Conservation (phyloP, 2,113 vertebrate species). For the Oryzias woworae region DNA sequence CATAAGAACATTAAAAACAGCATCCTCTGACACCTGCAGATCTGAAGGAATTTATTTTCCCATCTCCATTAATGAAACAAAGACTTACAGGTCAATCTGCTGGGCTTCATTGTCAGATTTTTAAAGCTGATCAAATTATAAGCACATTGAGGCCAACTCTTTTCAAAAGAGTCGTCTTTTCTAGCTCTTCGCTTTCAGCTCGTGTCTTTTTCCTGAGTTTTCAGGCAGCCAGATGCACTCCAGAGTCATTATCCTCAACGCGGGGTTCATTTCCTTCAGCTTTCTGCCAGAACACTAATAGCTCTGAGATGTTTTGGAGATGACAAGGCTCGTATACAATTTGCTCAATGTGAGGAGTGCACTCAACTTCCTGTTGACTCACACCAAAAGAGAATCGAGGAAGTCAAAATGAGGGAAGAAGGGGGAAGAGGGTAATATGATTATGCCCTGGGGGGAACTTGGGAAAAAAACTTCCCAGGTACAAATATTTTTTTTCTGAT, state of each 20-base stretch:
- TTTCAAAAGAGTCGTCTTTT: slow-evolving; percentile 17
- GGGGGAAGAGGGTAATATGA: not conserved
- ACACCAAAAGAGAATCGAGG: slow-evolving; percentile 51
- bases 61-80: not conserved
- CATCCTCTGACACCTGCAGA: no score
- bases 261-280: slow-evolving; percentile 45
- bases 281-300: slow-evolving; percentile 46
- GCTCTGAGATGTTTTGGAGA: slow-evolving; percentile 41
- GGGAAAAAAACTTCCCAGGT: slow-evolving; percentile 1
- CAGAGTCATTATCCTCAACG: slow-evolving; percentile 22
- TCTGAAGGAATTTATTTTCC: no score
- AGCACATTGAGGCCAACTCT: slow-evolving; percentile 7
- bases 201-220: not conserved
- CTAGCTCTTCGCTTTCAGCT: slow-evolving; percentile 6
- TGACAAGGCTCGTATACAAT: slow-evolving; percentile 47
- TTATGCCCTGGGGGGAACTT: slow-evolving; percentile 16
- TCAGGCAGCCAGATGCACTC: slow-evolving; percentile 40
- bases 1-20: no score
- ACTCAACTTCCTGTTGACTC: slow-evolving; percentile 76
- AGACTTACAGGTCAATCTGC: slow-evolving; percentile 1
- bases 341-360: slow-evolving; percentile 46
- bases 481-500: not conserved
- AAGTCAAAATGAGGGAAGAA: slow-evolving; percentile 4
- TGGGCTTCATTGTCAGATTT: slow-evolving; percentile 23
- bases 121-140: slow-evolving; percentile 25